Evolutionary conservation across 2,113 vertebrate genomes (phyloP).

Genomic region (Podiceps cristatus): DNA sequence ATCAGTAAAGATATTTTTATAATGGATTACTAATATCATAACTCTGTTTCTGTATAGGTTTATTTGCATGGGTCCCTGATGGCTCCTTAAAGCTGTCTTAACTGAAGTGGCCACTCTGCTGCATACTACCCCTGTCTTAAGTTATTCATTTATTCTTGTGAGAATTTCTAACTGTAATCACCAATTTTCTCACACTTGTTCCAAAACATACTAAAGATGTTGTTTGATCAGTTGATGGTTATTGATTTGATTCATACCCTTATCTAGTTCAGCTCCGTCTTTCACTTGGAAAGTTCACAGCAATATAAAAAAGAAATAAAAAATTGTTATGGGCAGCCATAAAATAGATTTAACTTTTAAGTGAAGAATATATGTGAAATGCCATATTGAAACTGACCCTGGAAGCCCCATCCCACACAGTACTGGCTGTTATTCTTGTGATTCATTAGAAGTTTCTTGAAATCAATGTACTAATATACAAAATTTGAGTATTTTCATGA

Average conservation of each 20-base stretch:
- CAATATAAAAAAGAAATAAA: neutral
- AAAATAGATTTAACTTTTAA: neutral
- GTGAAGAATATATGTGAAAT: neutral
- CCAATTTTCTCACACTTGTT: neutral
- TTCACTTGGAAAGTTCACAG: neutral
- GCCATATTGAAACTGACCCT: neutral
- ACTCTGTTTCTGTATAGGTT: neutral
- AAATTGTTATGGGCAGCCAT: neutral
- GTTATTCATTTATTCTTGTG: neutral
- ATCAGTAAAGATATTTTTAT: neutral
- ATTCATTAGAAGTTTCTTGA: neutral
- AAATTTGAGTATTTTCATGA: neutral
- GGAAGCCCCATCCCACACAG: neutral
- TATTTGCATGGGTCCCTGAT: neutral
- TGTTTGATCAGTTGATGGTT: neutral
- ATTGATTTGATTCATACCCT: neutral
- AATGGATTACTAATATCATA: neutral
- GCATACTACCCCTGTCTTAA: neutral
- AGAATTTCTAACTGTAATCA: neutral
- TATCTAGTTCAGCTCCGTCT: neutral
- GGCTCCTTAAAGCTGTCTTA: neutral
- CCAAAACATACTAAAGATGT: neutral
- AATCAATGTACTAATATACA: neutral
- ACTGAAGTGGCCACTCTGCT: neutral
- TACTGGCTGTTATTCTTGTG: neutral